Percentiles rank a stretch among this genome's conserved stretches.
These are phyloP conservation scores for Marmota monax DNA, from an alignment of 2,113 vertebrate species.

Conservation along the genomic window DNA sequence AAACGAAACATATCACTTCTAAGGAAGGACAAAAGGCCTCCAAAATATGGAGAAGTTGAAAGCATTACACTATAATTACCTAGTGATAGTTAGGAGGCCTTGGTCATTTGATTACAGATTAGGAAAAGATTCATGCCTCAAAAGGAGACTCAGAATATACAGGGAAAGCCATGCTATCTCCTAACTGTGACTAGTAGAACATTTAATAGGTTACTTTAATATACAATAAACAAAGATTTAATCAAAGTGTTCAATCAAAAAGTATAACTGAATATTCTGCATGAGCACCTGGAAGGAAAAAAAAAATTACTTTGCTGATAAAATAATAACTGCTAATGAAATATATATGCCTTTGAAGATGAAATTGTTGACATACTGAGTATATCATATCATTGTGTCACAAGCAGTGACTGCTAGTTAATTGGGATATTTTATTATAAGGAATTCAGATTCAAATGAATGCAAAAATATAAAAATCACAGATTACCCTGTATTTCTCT, in stretches of 20 bases:
- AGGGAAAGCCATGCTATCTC: neutral
- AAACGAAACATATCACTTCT: neutral
- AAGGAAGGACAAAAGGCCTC: neutral
- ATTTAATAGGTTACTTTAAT: slow-evolving; percentile 70
- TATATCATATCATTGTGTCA: slow-evolving; percentile 72
- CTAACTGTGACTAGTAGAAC: slow-evolving; percentile 57
- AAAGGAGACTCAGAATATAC: neutral
- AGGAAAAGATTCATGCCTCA: neutral
- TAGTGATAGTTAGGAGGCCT: neutral
- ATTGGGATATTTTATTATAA: slow-evolving; percentile 76
- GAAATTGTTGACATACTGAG: slow-evolving; percentile 71
- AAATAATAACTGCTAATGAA: slow-evolving; percentile 77
- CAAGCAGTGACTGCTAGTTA: slow-evolving; percentile 67
- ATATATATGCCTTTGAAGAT: slow-evolving; percentile 71
- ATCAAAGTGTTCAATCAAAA: slow-evolving; percentile 69
- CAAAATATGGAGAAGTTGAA: neutral
- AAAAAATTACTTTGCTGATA: slow-evolving; percentile 59
- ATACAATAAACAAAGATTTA: slow-evolving; percentile 65
- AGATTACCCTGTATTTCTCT: slow-evolving; percentile 66
- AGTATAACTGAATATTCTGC: slow-evolving; percentile 67
- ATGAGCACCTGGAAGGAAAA: slow-evolving; percentile 64
- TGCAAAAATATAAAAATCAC: slow-evolving; percentile 75
- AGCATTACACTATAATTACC: neutral
- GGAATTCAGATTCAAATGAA: slow-evolving; percentile 81
- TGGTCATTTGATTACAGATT: slow-evolving; percentile 3